phyloP scores from a whole-genome alignment of 1,140 invertebrate species.

The Subanguina moxae region DNA sequence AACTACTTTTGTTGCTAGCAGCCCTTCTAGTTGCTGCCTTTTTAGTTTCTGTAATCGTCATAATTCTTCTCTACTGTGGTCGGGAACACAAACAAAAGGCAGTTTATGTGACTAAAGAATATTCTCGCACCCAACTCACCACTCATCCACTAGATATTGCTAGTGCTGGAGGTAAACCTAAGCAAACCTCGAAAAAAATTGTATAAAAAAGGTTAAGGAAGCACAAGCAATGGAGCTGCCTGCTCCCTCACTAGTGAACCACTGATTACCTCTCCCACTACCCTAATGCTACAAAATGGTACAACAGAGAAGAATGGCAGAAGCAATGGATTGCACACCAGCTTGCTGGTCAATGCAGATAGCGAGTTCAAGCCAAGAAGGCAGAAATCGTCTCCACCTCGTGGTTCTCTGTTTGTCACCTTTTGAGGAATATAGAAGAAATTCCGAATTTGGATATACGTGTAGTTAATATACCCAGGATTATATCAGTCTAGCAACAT shows the following conservation, averaged over 20 bases:
- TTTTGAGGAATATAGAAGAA: constrained; percentile 1
- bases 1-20: constrained; percentile 44
- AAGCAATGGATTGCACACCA: constrained; percentile 10
- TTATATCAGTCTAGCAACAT: no score
- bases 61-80: constrained; percentile 42
- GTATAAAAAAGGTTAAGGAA: background rate
- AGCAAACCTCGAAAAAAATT: background rate
- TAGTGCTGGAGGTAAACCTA: constrained; percentile 4
- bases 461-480: background rate
- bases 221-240: background rate
- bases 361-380: background rate
- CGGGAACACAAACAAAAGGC: constrained; percentile 46
- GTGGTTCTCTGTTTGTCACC: constrained; percentile 23
- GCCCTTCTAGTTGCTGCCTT: constrained; percentile 41
- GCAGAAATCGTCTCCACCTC: constrained; percentile 16
- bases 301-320: constrained; percentile 9
- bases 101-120: constrained; percentile 45
- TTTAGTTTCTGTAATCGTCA: constrained; percentile 40
- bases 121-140: constrained; percentile 34
- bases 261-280: constrained; percentile 7
- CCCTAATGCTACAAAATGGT: constrained; percentile 8
- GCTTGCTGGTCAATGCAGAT: background rate
- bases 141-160: constrained; percentile 18
- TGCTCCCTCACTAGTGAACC: constrained; percentile 19
- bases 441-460: background rate